A percentile compares a stretch with the other conserved stretches of the same genome.
phyloP scores from a whole-genome alignment of 2,888 invertebrate species.

The Platycnemis pennipes region DNA sequence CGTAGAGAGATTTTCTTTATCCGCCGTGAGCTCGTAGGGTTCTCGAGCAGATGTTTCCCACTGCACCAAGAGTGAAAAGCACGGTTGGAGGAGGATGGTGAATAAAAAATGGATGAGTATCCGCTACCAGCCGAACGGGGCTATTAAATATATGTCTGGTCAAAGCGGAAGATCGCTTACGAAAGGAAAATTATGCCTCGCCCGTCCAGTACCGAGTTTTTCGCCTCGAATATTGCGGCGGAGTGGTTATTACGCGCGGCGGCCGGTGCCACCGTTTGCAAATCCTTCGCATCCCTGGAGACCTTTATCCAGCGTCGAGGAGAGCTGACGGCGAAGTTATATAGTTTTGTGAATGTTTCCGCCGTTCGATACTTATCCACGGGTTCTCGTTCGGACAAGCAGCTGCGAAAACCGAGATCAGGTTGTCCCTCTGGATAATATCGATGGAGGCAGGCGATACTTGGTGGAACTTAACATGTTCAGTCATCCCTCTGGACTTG shows the following conservation, averaged over 20 bases:
- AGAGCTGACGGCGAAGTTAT: background rate
- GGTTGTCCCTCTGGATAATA: background rate
- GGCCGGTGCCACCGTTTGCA: background rate
- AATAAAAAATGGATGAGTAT: background rate
- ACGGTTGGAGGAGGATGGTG: no score
- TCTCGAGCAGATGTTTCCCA: slow-evolving; percentile 6
- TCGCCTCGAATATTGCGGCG: background rate
- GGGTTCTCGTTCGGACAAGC: no score
- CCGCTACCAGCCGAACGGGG: background rate
- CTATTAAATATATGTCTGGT: background rate
- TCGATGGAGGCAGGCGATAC: background rate
- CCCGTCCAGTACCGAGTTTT: background rate
- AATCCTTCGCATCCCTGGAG: background rate
- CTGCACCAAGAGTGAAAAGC: background rate
- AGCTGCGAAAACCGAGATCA: background rate
- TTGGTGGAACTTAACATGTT: background rate
- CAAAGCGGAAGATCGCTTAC: background rate
- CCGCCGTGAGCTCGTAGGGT: background rate
- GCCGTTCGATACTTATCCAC: background rate
- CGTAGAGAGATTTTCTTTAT: background rate
- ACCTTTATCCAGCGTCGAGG: background rate
- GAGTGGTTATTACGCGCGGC: background rate
- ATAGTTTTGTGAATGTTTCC: background rate
- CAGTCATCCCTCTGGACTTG: background rate
- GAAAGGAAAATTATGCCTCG: background rate